Evolutionary conservation across 2,888 invertebrate genomes (phyloP), one percentile per base, ranked within the genome.

Genomic region (Laspeyria flexula): DNA sequence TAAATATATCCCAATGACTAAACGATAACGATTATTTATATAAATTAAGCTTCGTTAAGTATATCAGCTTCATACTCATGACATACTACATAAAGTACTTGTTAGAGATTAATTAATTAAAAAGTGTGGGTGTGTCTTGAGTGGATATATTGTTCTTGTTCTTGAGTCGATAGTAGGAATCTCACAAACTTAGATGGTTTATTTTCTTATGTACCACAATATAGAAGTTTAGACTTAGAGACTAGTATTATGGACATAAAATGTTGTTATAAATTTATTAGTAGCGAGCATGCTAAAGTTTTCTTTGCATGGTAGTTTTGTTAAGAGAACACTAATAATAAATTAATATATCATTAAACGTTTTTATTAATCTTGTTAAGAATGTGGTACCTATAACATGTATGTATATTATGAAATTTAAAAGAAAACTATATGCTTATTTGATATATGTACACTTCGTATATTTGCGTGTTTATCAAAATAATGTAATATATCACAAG

Each of bases 251-350:
- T 78, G 75, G 79, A 87, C 85, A 88, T 86, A 76, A 81, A 85
- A 85, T 88, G 87, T 84, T 88, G 86, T 85, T 85, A 84, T 78
- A 77, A 75, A 81, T 61, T 71, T 82, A 84, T 83, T 77, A 74
- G 81, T 85, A 85, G 86, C 39, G 34, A 60, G 66, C 81, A 83
- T 85, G 85, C 84, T 82, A 74, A 81, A 81, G 78, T 81, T 86
- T 86, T 75, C 74, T 81, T 85, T 87, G 90, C 88, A 89, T 88
- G 86, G 79, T 90, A 88, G 88, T 67, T 81, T 78, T 79, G 80
- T 77, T 82, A 83, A 81, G 79, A 75, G 54, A 66, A 65, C 59
- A 67, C 75, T 75, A 81, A 79, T 79, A 81, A 79, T 79, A 81
- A 81, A 81, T 78, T 82, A 83, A 81, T 80, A 83, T 81, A 83